Percentiles rank a stretch among this genome's conserved stretches.
These are phyloP conservation scores for Anguilla anguilla DNA, from an alignment of 2,797 vertebrate genomes.

Conservation along the genomic window DNA sequence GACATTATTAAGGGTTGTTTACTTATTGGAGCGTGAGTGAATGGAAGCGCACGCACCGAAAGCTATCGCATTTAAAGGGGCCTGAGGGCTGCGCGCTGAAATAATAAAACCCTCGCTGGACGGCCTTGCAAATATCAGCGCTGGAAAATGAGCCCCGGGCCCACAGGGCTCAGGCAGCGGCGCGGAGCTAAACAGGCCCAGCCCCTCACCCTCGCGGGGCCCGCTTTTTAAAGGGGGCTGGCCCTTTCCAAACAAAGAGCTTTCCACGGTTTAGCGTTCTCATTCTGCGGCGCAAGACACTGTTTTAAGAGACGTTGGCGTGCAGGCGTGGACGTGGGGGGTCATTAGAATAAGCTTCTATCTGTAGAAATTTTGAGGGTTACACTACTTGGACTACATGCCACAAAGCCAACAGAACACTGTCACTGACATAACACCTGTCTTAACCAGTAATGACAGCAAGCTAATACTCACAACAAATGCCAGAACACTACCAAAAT, in stretches of 20 bases:
- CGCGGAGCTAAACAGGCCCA: neutral
- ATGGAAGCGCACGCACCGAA: conserved; percentile 33
- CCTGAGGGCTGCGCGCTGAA: neutral
- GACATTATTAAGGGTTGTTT: conserved; percentile 58
- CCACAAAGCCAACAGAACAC: no score
- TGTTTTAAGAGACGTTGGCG: neutral
- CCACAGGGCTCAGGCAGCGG: neutral
- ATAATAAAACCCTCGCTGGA: neutral
- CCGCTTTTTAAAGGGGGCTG: no score
- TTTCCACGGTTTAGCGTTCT: neutral
- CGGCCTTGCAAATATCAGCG: neutral
- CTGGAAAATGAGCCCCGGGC: neutral
- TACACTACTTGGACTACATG: no score
- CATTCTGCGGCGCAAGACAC: neutral
- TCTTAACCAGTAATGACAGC: no score
- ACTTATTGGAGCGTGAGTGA: conserved; percentile 67
- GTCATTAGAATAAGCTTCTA: neutral
- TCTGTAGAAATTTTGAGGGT: no score
- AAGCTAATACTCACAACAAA: no score
- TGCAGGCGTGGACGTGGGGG: neutral
- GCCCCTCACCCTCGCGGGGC: neutral
- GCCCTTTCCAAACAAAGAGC: neutral
- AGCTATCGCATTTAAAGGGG: neutral
- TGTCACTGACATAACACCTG: no score
- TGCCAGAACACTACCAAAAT: no score